Conservation (phyloP, 2,888 invertebrate genomes). For the Hipparchia sbordonii region DNA sequence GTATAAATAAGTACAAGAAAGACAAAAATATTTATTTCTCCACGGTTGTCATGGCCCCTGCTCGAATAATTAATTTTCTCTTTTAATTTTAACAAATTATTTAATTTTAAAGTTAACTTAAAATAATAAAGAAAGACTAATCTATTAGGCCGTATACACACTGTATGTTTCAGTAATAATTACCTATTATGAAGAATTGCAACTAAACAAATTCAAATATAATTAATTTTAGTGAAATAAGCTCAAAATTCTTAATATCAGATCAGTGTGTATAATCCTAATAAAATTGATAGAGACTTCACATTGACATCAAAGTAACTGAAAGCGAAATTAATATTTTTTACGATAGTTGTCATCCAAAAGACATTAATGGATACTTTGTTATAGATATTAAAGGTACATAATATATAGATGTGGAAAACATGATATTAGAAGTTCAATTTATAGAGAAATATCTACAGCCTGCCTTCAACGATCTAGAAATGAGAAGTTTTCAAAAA, state of each 20-base stretch:
- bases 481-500: slow-evolving; percentile 32
- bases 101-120: neutral
- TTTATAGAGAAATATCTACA: slow-evolving; percentile 24
- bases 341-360: neutral
- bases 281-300: neutral
- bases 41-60: slow-evolving; percentile 31
- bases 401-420: neutral
- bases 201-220: neutral
- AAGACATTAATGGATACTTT: neutral
- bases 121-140: slow-evolving; percentile 2
- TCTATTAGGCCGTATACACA: slow-evolving; percentile 14
- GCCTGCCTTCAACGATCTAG: slow-evolving; percentile 27
- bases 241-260: neutral
- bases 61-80: neutral
- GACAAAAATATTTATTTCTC: neutral
- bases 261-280: slow-evolving; percentile 9
- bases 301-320: neutral
- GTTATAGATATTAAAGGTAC: neutral
- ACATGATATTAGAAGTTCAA: slow-evolving; percentile 18
- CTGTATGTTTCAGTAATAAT: neutral
- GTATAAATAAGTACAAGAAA: neutral
- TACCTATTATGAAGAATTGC: neutral
- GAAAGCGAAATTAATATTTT: no score
- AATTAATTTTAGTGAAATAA: neutral
- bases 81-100: neutral